Base-by-base conservation (phyloP, 2,797 vertebrate species). In the Discoglossus pictus region DNA sequence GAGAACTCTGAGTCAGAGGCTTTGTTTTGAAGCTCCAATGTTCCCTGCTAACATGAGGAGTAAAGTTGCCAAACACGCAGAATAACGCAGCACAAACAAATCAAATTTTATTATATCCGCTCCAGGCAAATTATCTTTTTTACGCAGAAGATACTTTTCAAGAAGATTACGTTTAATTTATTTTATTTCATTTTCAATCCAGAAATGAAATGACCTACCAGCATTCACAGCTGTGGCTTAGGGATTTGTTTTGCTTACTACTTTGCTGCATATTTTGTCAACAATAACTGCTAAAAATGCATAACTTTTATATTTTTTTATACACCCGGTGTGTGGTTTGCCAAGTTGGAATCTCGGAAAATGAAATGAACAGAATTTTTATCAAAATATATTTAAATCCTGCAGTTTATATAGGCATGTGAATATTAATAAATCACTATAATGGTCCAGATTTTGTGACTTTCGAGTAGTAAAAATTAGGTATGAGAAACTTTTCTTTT, bases 101-200 rank as follows among this genome's bases (percentile, higher is more conserved):
- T 51, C 48, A 31, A 13, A 51, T 51, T 51, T 51, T 34, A 51
- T 51, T 51, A 31, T 16, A 51, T 3, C 9, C 18, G 23, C 48
- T 31, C 11, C 46, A 52, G 35, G 36, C 21, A 16, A 52, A 39
- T 27, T 20, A 16, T 42, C 21, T 31, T 40, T 42, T 27, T 34
- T 8, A 7, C 13, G 47, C 21, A 21, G 47, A 63, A 51, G 23
- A 40, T 51, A 42, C 23, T 27, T 27, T 52, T 51, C 15, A 20
- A 46, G 43, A 46, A 46, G 43, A 46, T 46, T 46, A 46, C 43
- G 15, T 51, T 63, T 51, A 51, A 63, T 63, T 52, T 42, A 63
- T 52, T 52, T 52, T 16, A 21, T 52, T 36, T 53, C 47, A 39
- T 63, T 63, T 63, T 40, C 47, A 16, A 63, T 63, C 47, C 23